Evolutionary conservation across 2,113 vertebrate genomes (phyloP).

Genomic region (Struthidea cinerea): DNA sequence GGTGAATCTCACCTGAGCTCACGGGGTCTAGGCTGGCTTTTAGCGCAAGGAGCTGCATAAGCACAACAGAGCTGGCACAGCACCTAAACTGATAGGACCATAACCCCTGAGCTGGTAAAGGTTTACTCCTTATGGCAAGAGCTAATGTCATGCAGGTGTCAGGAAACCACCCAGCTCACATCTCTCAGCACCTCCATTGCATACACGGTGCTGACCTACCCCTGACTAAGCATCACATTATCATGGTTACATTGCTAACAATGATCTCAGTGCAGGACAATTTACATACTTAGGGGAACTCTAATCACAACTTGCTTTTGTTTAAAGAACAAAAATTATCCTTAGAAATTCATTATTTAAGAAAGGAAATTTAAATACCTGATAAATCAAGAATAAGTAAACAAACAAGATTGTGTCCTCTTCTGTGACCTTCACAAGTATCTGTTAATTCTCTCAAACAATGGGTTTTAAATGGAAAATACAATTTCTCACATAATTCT

Average conservation of each 20-base stretch:
- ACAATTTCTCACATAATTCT: not conserved
- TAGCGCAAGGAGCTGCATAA: not conserved
- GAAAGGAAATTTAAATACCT: not conserved
- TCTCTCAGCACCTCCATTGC: not conserved
- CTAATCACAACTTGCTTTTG: not conserved
- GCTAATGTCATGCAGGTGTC: not conserved
- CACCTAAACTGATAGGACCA: fast-evolving
- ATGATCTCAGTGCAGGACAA: not conserved
- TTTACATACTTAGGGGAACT: not conserved
- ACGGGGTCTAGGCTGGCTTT: not conserved
- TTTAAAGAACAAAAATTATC: not conserved
- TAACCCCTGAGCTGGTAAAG: not conserved
- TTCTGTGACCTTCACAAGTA: not conserved
- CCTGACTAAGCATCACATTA: not conserved
- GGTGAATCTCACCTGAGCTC: not conserved
- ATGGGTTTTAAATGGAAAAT: not conserved
- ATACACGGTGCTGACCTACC: not conserved
- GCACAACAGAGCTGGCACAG: not conserved
- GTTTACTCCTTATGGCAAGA: not conserved
- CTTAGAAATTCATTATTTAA: not conserved
- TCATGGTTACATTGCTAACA: not conserved
- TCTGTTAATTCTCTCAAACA: not conserved
- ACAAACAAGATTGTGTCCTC: not conserved
- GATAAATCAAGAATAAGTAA: not conserved
- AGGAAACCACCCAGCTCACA: not conserved